phyloP scores from a whole-genome alignment of 2,797 vertebrate genomes.

The Enteromius mattozi region DNA sequence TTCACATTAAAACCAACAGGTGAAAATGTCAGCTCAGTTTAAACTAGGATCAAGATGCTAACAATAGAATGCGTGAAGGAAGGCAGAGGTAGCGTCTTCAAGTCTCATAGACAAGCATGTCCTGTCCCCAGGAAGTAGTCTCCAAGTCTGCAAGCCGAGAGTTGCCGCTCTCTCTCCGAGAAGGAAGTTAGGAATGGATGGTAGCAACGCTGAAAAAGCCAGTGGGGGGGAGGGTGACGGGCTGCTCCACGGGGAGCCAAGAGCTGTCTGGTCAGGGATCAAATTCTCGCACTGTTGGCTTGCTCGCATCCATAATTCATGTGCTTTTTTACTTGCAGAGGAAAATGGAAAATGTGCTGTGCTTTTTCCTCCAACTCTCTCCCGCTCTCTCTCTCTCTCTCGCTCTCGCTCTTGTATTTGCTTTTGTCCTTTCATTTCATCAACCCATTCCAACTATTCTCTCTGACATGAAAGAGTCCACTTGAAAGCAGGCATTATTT shows the following conservation, averaged over 20 bases:
- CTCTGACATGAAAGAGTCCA: slow-evolving; percentile 42
- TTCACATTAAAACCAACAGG: slow-evolving; percentile 37
- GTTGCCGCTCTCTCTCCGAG: slow-evolving; percentile 26
- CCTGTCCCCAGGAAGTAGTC: slow-evolving; percentile 43
- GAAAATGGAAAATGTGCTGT: slow-evolving; percentile 64
- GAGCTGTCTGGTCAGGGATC: slow-evolving; percentile 67
- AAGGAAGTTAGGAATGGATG: slow-evolving; percentile 55
- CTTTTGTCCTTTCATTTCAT: slow-evolving; percentile 55
- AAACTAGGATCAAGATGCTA: slow-evolving; percentile 27
- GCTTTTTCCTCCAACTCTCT: slow-evolving; percentile 49
- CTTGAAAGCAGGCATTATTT: slow-evolving; percentile 44
- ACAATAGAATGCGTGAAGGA: slow-evolving; percentile 5
- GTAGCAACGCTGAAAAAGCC: slow-evolving; percentile 57
- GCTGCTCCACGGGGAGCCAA: slow-evolving; percentile 59
- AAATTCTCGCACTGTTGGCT: slow-evolving; percentile 65
- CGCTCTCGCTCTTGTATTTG: slow-evolving; percentile 30
- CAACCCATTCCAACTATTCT: slow-evolving; percentile 31
- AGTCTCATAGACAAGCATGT: not conserved
- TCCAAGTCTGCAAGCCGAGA: slow-evolving; percentile 22
- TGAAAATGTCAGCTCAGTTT: slow-evolving; percentile 34
- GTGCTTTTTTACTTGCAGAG: slow-evolving; percentile 62
- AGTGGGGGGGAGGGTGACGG: slow-evolving; percentile 46
- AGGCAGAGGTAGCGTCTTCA: slow-evolving; percentile 11
- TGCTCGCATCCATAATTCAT: slow-evolving; percentile 65
- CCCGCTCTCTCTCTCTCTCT: slow-evolving; percentile 7